Conservation (phyloP, 2,113 vertebrate genomes). For the Diglossa brunneiventris region DNA sequence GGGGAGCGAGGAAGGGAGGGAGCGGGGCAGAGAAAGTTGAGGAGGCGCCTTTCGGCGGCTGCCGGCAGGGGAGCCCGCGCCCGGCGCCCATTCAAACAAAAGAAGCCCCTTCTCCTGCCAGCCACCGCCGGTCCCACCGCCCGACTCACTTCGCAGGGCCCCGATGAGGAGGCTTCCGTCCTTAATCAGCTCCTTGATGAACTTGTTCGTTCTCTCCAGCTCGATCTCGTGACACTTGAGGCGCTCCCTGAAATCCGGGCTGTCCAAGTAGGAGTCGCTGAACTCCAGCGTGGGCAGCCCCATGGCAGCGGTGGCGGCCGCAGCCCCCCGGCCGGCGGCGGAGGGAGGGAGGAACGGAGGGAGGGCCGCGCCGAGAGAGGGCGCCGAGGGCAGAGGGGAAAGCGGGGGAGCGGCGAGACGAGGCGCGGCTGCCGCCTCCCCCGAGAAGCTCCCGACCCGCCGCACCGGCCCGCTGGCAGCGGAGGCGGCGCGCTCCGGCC, state of each 20-base stretch:
- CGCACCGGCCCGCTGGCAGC: neutral
- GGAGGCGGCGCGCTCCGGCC: neutral
- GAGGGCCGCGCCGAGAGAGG: neutral
- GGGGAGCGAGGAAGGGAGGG: neutral
- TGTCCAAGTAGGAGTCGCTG: slow-evolving; percentile 95
- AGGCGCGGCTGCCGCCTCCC: neutral
- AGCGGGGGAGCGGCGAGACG: neutral
- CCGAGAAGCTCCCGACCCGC: neutral
- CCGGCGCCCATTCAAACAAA: slow-evolving; percentile 74
- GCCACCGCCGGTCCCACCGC: neutral
- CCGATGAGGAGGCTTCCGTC: slow-evolving; percentile 93
- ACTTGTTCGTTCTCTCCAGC: slow-evolving; percentile 94
- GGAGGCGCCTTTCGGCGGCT: neutral
- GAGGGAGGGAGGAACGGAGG: neutral
- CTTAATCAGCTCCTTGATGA: slow-evolving; percentile 96
- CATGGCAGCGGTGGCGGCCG: slow-evolving; percentile 74
- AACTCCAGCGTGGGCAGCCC: slow-evolving; percentile 96
- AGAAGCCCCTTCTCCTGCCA: slow-evolving; percentile 37
- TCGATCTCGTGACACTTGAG: slow-evolving; percentile 96
- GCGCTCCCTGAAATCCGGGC: slow-evolving; percentile 94
- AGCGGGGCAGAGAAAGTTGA: neutral
- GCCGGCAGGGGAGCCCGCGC: slow-evolving; percentile 74
- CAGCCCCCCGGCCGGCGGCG: neutral
- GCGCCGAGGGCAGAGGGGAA: neutral
- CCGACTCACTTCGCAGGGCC: slow-evolving; percentile 88